These are phyloP conservation scores for Phoenoteleia sp. DNA, from an alignment of 2,888 invertebrate genomes.

Conservation along the genomic window DNA sequence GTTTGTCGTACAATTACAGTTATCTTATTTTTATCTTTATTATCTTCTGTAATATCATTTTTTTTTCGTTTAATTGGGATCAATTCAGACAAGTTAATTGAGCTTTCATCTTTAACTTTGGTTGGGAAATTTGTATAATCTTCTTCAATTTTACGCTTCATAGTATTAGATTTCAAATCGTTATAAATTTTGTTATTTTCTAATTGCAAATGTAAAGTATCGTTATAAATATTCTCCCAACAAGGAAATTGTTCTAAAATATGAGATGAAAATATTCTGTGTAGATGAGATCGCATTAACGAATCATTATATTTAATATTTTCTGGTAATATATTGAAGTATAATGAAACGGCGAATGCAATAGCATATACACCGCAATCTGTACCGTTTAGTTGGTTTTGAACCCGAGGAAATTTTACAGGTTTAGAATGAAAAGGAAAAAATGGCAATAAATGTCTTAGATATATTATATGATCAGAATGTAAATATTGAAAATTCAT, in stretches of 20 bases:
- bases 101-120: too few species aligned
- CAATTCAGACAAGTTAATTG: too few species aligned
- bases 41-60: not conserved
- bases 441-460: slow-evolving; percentile 16
- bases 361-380: slow-evolving; percentile 45
- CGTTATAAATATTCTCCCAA: not conserved
- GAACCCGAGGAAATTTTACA: slow-evolving; percentile 28
- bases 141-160: too few species aligned
- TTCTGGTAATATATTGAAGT: slow-evolving; percentile 2
- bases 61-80: too few species aligned
- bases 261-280: slow-evolving; percentile 21
- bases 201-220: too few species aligned
- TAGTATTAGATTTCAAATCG: too few species aligned
- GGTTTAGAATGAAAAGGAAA: not conserved
- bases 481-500: not conserved
- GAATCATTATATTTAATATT: not conserved
- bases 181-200: too few species aligned
- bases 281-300: slow-evolving; percentile 19
- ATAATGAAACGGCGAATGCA: slow-evolving; percentile 21
- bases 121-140: too few species aligned
- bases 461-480: not conserved
- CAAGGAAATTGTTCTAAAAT: slow-evolving; percentile 19
- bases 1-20: too few species aligned
- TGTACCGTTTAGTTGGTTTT: slow-evolving; percentile 29
- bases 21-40: too few species aligned